Evolutionary conservation across 2,797 vertebrate species (phyloP).

Genomic region (Fistularia commersonii): DNA sequence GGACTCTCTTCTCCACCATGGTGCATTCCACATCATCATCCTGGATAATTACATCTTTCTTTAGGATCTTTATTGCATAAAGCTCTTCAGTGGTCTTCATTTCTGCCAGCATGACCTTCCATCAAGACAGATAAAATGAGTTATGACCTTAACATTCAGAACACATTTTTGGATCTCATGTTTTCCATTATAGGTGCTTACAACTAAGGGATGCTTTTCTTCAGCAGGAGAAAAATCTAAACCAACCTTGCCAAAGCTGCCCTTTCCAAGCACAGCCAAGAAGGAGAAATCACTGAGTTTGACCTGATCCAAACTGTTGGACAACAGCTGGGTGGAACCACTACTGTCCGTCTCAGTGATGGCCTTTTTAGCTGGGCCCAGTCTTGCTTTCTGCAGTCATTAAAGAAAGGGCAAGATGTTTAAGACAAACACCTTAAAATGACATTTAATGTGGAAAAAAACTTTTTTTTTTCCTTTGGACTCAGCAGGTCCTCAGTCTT

Average conservation of each 20-base stretch:
- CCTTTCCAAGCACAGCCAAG: slow-evolving; percentile 94
- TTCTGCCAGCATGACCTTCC: slow-evolving; percentile 92
- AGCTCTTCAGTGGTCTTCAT: slow-evolving; percentile 85
- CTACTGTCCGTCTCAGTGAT: slow-evolving; percentile 81
- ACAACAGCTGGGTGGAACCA: slow-evolving; percentile 70
- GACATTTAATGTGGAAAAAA: neutral
- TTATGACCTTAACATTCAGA: neutral
- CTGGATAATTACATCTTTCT: slow-evolving; percentile 98
- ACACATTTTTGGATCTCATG: neutral
- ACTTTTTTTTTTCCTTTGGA: too few relatives aligned
- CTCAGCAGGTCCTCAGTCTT: too few relatives aligned
- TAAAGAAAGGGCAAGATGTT: slow-evolving; percentile 32
- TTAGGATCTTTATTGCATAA: slow-evolving; percentile 95
- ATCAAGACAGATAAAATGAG: neutral
- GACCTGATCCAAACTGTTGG: slow-evolving; percentile 85
- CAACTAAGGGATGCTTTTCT: neutral
- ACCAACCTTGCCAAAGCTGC: slow-evolving; percentile 93
- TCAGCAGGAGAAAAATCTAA: neutral
- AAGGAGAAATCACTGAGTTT: slow-evolving; percentile 91
- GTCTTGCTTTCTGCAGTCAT: slow-evolving; percentile 89
- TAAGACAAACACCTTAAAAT: slow-evolving; percentile 9
- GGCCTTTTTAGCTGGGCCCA: slow-evolving; percentile 90
- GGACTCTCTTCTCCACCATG: slow-evolving; percentile 96
- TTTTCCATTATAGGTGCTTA: neutral
- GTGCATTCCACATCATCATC: slow-evolving; percentile 97